These are phyloP conservation scores for Neosilurus mollespiculum DNA, from an alignment of 2,797 vertebrate species.

Conservation along the genomic window DNA sequence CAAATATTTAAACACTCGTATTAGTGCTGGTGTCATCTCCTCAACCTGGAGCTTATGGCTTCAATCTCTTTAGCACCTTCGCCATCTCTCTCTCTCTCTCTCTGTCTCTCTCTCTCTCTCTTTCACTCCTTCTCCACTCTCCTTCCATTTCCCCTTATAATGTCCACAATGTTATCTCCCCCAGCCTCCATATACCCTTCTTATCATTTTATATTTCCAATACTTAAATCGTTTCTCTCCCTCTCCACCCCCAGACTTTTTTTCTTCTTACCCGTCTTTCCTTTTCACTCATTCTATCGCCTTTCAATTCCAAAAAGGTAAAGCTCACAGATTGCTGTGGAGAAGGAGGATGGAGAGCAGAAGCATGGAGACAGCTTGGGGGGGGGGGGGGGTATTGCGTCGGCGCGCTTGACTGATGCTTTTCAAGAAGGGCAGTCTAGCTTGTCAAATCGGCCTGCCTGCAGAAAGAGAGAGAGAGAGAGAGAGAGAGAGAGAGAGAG, in stretches of 20 bases:
- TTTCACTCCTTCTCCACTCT: constrained; percentile 40
- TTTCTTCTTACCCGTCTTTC: constrained; percentile 55
- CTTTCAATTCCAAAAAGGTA: constrained; percentile 81
- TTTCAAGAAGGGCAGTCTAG: constrained; percentile 99
- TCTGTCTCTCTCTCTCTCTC: constrained; percentile 30
- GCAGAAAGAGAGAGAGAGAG: constrained; percentile 58
- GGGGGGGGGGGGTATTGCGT: constrained; percentile 56
- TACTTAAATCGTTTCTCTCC: constrained; percentile 72
- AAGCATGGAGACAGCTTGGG: constrained; percentile 52
- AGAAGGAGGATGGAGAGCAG: constrained; percentile 55
- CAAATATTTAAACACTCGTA: constrained; percentile 99
- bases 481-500: constrained; percentile 44
- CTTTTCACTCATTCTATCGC: constrained; percentile 76
- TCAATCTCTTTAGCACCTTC: constrained; percentile 72
- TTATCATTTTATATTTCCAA: constrained; percentile 86
- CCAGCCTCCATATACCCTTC: constrained; percentile 81
- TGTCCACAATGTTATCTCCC: constrained; percentile 96
- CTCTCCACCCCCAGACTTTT: constrained; percentile 44
- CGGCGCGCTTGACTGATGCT: constrained; percentile 90
- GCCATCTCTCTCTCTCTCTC: constrained; percentile 62
- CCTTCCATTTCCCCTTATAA: constrained; percentile 76
- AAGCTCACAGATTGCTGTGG: constrained; percentile 74
- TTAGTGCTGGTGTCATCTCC: constrained; percentile 88
- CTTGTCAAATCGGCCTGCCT: constrained; percentile 92
- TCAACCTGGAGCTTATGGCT: constrained; percentile 84